Conservation (phyloP, 1,140 invertebrate species). For the Papilio xuthus region DNA sequence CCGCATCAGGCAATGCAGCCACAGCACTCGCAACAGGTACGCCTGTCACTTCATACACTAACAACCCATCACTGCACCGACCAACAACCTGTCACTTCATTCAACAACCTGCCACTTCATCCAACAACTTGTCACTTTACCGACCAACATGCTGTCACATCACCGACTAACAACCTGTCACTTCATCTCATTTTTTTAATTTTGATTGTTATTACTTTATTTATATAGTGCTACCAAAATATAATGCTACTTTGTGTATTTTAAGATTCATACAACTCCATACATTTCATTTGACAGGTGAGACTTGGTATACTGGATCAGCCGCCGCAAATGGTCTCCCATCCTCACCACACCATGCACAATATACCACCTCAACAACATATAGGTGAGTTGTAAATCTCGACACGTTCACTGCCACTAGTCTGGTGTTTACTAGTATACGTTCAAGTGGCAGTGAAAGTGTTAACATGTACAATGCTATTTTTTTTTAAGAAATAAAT, state of each 20-base stretch:
- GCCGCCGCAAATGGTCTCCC: conserved; percentile 59
- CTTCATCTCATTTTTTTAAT: too few relatives aligned
- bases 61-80: background rate
- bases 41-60: too few relatives aligned
- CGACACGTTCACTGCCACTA: background rate
- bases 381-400: conserved; percentile 54
- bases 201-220: too few relatives aligned
- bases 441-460: too few relatives aligned
- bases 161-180: background rate
- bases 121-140: background rate
- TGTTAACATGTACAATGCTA: too few relatives aligned
- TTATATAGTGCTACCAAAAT: too few relatives aligned
- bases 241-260: background rate
- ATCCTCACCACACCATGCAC: conserved; percentile 65
- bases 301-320: conserved; percentile 65
- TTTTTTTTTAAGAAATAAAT: too few relatives aligned
- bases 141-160: background rate
- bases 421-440: too few relatives aligned
- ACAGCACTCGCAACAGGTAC: conserved; percentile 52
- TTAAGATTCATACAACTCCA: background rate
- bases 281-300: conserved; percentile 43
- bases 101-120: background rate
- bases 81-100: background rate
- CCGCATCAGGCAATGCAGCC: conserved; percentile 48
- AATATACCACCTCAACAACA: conserved; percentile 64